Conservation (phyloP, 2,113 vertebrate genomes). For the Melanerpes formicivorus region DNA sequence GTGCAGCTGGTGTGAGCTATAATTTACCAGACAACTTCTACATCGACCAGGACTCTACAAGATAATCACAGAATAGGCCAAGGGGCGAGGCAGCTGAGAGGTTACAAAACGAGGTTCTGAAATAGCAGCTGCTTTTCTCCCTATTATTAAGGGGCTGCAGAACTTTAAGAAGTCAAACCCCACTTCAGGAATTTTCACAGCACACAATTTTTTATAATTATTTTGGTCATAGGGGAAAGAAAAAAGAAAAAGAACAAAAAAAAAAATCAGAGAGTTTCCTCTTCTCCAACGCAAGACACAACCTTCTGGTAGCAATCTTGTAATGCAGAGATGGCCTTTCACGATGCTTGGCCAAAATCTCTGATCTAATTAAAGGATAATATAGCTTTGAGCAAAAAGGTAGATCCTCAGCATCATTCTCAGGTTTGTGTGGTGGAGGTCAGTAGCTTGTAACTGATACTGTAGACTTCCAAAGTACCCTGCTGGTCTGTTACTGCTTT, state of each 20-base stretch:
- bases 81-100: conserved; percentile 16
- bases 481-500: conserved; percentile 13
- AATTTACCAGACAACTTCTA: conserved; percentile 33
- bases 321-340: conserved; percentile 48
- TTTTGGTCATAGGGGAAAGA: background rate
- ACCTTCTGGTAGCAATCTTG: background rate
- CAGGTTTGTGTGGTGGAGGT: conserved; percentile 12
- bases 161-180: conserved; percentile 17
- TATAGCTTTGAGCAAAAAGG: conserved; percentile 54
- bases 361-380: conserved; percentile 50
- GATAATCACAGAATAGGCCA: conserved; percentile 1
- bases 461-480: conserved; percentile 20
- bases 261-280: background rate
- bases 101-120: conserved; percentile 17
- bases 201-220: background rate
- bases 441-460: conserved; percentile 24
- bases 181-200: background rate
- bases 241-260: background rate
- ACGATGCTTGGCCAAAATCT: conserved; percentile 8
- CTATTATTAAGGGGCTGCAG: conserved; percentile 6
- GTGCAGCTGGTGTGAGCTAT: conserved; percentile 36
- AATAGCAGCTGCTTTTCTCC: conserved; percentile 2
- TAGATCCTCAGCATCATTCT: conserved; percentile 19
- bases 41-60: background rate
- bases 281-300: background rate